Conservation (phyloP, 2,888 invertebrate species). For the Dynastes grantii region DNA sequence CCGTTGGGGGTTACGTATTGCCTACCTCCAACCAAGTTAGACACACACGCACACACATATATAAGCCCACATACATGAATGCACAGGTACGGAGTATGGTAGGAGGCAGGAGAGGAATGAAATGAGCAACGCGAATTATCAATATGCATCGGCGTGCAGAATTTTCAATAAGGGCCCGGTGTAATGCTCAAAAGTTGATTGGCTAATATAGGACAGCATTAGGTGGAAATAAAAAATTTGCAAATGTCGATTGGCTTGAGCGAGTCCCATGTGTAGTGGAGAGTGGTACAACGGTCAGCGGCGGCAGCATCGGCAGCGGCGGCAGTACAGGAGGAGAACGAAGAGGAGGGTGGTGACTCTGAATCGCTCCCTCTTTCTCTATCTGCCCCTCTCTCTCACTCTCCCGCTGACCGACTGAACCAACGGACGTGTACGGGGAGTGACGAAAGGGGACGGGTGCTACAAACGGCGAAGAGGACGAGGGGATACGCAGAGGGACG, state of each 20-base stretch:
- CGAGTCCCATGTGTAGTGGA: slow-evolving; percentile 60
- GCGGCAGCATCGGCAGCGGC: neutral
- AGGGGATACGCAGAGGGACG: slow-evolving; percentile 62
- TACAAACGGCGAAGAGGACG: slow-evolving; percentile 55
- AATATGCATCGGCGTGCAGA: slow-evolving; percentile 55
- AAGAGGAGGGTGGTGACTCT: slow-evolving; percentile 40
- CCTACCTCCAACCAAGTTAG: neutral
- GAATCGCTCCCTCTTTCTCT: slow-evolving; percentile 9
- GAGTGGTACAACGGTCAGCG: slow-evolving; percentile 50
- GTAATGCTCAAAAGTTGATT: slow-evolving; percentile 63
- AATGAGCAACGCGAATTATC: slow-evolving; percentile 53
- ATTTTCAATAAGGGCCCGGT: slow-evolving; percentile 57
- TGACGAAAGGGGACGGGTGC: slow-evolving; percentile 21
- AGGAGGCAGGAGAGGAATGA: slow-evolving; percentile 14
- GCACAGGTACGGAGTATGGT: slow-evolving; percentile 10
- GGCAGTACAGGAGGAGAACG: slow-evolving; percentile 26
- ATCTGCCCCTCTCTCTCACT: slow-evolving; percentile 15
- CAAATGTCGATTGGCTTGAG: slow-evolving; percentile 63
- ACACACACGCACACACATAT: neutral
- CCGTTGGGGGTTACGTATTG: no score
- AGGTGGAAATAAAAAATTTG: slow-evolving; percentile 58
- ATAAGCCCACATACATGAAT: neutral
- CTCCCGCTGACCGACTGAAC: slow-evolving; percentile 2
- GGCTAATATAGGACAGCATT: slow-evolving; percentile 63
- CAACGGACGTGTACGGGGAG: neutral